Percentiles rank a stretch among this genome's conserved stretches.
phyloP scores from a whole-genome alignment of 1,140 invertebrate species.

The Oppia nitens region DNA sequence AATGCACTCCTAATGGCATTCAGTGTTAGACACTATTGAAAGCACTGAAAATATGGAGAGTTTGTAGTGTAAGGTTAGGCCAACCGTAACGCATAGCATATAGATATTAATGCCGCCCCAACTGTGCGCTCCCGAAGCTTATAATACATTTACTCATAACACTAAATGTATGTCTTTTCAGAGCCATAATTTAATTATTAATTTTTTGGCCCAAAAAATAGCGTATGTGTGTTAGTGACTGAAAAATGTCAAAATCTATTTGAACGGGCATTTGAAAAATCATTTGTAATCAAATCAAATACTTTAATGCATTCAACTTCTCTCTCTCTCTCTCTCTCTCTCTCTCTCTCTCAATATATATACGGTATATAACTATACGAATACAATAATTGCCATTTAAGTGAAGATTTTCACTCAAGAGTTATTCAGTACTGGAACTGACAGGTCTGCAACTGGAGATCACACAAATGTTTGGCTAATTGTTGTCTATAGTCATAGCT shows the following conservation, averaged over 20 bases:
- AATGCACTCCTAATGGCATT: no score
- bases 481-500: background rate
- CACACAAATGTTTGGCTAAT: background rate
- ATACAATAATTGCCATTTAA: background rate
- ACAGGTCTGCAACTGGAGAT: background rate
- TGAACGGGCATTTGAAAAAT: background rate
- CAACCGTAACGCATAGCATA: background rate
- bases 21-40: background rate
- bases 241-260: background rate
- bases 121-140: background rate
- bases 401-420: background rate
- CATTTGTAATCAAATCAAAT: background rate
- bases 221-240: background rate
- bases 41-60: background rate
- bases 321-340: no score
- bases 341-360: no score
- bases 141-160: no score
- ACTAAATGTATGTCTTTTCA: background rate
- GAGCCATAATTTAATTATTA: background rate
- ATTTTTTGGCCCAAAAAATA: no score
- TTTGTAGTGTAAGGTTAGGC: background rate
- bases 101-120: background rate
- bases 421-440: background rate
- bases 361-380: no score
- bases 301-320: background rate